Conservation (phyloP, 2,888 invertebrate genomes). For the Callinectes sapidus region DNA sequence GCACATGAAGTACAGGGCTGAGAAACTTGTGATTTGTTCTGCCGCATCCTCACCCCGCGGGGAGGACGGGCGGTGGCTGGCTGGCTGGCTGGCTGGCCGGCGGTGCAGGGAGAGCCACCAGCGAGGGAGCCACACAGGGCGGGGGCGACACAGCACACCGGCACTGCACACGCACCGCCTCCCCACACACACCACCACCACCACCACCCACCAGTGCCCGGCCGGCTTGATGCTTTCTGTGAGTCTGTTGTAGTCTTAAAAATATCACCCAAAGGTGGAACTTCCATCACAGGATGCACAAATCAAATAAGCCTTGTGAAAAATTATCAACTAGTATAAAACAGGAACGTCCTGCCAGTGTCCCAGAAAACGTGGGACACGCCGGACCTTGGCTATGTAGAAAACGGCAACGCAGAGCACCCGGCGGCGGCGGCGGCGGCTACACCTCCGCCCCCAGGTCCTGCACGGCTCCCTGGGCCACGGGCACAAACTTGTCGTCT, state of each 20-base stretch:
- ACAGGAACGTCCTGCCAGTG: background rate
- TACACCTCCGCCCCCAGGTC: constrained; percentile 79
- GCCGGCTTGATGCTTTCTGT: background rate
- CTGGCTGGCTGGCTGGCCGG: no score
- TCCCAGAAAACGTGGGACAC: background rate
- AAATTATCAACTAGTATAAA: background rate
- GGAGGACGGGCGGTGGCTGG: background rate
- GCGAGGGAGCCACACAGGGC: background rate
- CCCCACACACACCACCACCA: background rate
- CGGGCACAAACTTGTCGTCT: constrained; percentile 93
- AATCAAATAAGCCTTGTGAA: background rate
- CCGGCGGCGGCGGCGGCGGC: background rate
- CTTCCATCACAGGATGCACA: constrained; percentile 25
- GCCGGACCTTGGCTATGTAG: background rate
- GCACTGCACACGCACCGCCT: background rate
- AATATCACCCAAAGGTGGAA: background rate
- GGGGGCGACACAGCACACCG: no score
- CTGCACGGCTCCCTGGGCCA: constrained; percentile 91
- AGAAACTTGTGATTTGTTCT: constrained; percentile 3
- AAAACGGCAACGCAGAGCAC: background rate
- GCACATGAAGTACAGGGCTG: constrained; percentile 44
- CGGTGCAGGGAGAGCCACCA: background rate
- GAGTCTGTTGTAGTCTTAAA: background rate
- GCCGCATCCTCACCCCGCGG: background rate
- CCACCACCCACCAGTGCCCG: background rate